These are phyloP conservation scores for Clivina fossor DNA, from an alignment of 2,888 invertebrate genomes.

Conservation along the genomic window DNA sequence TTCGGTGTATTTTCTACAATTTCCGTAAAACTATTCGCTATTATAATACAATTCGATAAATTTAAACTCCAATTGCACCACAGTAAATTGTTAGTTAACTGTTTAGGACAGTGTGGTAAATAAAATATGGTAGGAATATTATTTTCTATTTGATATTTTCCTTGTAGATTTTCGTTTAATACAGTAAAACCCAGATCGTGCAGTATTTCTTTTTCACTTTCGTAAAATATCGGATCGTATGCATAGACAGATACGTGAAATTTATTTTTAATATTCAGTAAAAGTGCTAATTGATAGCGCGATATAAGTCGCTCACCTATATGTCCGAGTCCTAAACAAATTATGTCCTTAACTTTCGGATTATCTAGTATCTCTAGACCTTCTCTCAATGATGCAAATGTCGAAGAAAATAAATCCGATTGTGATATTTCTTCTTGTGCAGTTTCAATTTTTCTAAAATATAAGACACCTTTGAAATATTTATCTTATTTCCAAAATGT, in stretches of 20 bases:
- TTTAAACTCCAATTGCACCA: conserved; percentile 79
- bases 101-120: conserved; percentile 86
- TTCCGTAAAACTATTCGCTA: conserved; percentile 79
- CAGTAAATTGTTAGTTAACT: conserved; percentile 83
- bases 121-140: conserved; percentile 67
- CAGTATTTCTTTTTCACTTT: conserved; percentile 67
- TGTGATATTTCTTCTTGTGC: conserved; percentile 50
- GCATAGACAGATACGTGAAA: conserved; percentile 60
- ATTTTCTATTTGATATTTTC: conserved; percentile 63
- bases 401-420: conserved; percentile 51
- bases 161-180: conserved; percentile 74
- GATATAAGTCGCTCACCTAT: conserved; percentile 72
- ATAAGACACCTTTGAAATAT: no score
- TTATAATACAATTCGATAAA: conserved; percentile 68
- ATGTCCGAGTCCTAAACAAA: conserved; percentile 84
- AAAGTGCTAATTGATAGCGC: conserved; percentile 76
- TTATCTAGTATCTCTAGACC: conserved; percentile 48
- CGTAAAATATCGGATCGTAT: conserved; percentile 80
- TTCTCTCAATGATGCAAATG: conserved; percentile 51
- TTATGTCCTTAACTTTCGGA: conserved; percentile 59
- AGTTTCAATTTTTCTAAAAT: conserved; percentile 50
- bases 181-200: conserved; percentile 60
- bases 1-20: conserved; percentile 62
- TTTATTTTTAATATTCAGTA: conserved; percentile 66
- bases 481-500: no score